Evolutionary conservation across 2,113 vertebrate genomes (phyloP).

Genomic region (Sarotherodon lohbergeri): DNA sequence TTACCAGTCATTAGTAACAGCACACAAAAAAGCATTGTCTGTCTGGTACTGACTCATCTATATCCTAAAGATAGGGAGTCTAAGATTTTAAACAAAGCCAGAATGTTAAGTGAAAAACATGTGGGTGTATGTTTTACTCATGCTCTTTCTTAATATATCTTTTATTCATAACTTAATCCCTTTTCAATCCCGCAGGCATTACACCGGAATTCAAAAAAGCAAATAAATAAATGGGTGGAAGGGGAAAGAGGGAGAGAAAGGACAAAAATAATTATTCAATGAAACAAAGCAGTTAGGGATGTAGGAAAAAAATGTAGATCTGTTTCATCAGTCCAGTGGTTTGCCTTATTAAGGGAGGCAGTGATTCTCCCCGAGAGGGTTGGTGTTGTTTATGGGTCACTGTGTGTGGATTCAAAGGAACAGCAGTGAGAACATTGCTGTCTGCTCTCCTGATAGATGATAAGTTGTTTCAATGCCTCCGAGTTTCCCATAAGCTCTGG

Average conservation of each 20-base stretch:
- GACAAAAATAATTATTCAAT: background rate
- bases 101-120: background rate
- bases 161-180: background rate
- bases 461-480: background rate
- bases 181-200: background rate
- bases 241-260: background rate
- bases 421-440: conserved; percentile 25
- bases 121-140: background rate
- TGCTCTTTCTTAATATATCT: background rate
- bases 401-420: conserved; percentile 7
- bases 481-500: conserved; percentile 49
- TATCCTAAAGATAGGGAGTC: background rate
- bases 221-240: background rate
- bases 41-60: background rate
- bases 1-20: background rate
- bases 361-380: background rate
- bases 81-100: conserved; percentile 41
- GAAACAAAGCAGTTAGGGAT: background rate
- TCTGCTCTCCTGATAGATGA: conserved; percentile 37
- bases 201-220: background rate
- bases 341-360: background rate
- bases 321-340: background rate
- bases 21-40: background rate
- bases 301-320: background rate
- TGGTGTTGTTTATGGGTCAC: conserved; percentile 11